phyloP scores from a whole-genome alignment of 1,140 invertebrate genomes.

The Polypedilum pembai region DNA sequence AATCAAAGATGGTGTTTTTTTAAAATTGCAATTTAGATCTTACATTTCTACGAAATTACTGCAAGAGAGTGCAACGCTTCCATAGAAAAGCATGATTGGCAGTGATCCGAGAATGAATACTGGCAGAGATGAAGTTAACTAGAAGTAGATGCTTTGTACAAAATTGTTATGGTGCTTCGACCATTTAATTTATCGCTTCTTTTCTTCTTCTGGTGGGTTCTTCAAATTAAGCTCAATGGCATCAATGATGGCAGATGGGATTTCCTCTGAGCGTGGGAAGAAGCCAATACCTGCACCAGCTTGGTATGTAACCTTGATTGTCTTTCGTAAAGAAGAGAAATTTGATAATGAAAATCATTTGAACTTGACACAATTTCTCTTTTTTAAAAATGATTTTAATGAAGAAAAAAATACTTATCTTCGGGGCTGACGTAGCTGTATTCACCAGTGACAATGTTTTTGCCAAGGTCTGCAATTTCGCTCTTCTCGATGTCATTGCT shows the following conservation, averaged over 20 bases:
- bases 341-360: neutral
- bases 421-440: neutral
- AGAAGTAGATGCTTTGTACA: neutral
- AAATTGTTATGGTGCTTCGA: neutral
- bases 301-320: conserved; percentile 3
- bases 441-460: neutral
- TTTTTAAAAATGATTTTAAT: neutral
- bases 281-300: conserved; percentile 20
- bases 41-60: neutral
- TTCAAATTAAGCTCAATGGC: conserved; percentile 10
- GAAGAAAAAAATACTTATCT: conserved; percentile 2
- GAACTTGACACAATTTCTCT: neutral
- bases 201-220: conserved; percentile 23
- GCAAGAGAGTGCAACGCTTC: neutral
- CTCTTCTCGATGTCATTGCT: neutral
- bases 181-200: neutral
- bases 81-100: neutral
- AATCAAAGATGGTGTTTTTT: neutral
- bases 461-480: neutral
- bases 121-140: conserved; percentile 14
- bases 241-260: neutral
- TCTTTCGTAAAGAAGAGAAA: neutral
- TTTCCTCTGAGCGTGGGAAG: neutral
- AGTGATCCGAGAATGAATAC: conserved; percentile 16
- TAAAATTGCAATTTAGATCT: neutral